Evolutionary conservation across 2,888 invertebrate genomes (phyloP).

Genomic region (Cinara cedri): DNA sequence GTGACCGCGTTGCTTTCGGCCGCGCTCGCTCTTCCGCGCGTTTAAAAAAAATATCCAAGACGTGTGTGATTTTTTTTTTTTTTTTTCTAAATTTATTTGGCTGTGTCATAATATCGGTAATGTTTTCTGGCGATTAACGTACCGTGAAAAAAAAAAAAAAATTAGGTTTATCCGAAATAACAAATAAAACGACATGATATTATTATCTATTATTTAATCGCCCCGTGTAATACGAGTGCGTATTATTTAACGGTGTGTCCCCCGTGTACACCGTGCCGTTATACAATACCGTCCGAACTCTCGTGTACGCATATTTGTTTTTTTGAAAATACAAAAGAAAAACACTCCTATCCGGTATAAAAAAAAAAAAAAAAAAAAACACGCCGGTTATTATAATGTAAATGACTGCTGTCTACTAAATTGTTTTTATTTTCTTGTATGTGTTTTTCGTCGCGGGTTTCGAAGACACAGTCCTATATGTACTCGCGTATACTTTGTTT

Average conservation of each 20-base stretch:
- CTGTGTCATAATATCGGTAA: slow-evolving; percentile 5
- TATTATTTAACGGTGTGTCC: too few species aligned
- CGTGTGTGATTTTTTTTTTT: background rate
- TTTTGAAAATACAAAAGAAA: slow-evolving; percentile 7
- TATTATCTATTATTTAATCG: too few species aligned
- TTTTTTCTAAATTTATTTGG: slow-evolving; percentile 11
- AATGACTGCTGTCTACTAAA: background rate
- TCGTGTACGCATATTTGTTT: background rate
- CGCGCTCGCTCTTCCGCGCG: background rate
- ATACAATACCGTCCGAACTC: too few species aligned
- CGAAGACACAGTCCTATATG: background rate
- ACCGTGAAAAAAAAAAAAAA: too few species aligned
- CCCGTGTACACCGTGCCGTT: too few species aligned
- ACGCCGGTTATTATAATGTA: slow-evolving; percentile 21
- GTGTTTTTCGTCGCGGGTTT: background rate
- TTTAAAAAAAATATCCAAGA: background rate
- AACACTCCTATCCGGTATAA: slow-evolving; percentile 14
- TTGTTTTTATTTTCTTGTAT: too few species aligned
- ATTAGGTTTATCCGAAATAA: too few species aligned
- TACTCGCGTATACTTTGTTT: background rate
- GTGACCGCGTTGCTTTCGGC: background rate
- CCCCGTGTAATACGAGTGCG: too few species aligned
- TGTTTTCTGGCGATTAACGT: too few species aligned
- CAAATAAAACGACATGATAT: too few species aligned
- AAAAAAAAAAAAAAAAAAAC: too few species aligned